A percentile compares a stretch with the other conserved stretches of the same genome.
phyloP scores from a whole-genome alignment of 2,113 vertebrate genomes.

The Ascaphus truei region DNA sequence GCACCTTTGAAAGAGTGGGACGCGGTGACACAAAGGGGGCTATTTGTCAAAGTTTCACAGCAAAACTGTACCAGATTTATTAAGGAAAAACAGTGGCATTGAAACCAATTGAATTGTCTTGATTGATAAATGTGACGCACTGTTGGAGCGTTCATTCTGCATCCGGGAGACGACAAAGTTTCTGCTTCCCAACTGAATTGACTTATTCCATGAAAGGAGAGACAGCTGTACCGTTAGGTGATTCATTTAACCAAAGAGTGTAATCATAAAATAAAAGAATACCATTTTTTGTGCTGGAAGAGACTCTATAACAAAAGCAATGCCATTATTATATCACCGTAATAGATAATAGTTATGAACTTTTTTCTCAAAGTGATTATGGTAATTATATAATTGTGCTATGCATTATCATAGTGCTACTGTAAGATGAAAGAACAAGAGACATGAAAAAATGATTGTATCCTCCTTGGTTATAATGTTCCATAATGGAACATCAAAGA shows the following conservation, averaged over 20 bases:
- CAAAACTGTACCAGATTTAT: too few species aligned
- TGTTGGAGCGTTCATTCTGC: too few species aligned
- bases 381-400: constrained; percentile 20
- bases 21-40: too few species aligned
- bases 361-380: constrained; percentile 4
- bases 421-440: constrained; percentile 15
- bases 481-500: constrained; percentile 20
- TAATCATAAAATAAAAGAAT: constrained; percentile 6
- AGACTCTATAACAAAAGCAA: background rate
- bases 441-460: background rate
- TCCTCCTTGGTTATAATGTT: background rate
- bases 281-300: background rate
- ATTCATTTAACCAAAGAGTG: background rate
- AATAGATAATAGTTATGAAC: constrained; percentile 6
- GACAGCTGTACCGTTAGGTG: too few species aligned
- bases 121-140: too few species aligned
- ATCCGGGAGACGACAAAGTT: too few species aligned
- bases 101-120: too few species aligned
- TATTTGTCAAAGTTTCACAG: too few species aligned
- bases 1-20: too few species aligned
- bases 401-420: background rate
- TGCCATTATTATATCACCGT: background rate
- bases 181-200: too few species aligned
- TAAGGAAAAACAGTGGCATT: too few species aligned
- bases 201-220: too few species aligned